Evolutionary conservation across 2,888 invertebrate species (phyloP).

Genomic region (Caradrina kadenii): DNA sequence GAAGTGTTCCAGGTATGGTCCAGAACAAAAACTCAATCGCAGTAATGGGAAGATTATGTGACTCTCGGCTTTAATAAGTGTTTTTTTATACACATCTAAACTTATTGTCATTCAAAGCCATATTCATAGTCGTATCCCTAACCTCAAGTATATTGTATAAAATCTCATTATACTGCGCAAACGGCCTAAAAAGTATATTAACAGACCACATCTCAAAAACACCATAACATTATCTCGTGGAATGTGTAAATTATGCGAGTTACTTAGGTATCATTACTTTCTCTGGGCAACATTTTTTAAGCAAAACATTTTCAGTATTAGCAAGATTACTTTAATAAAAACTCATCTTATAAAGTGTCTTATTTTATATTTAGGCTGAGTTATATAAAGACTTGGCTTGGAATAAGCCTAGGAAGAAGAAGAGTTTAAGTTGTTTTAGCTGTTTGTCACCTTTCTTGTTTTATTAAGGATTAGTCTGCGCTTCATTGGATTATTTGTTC

Average conservation of each 20-base stretch:
- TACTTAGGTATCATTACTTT: slow-evolving; percentile 43
- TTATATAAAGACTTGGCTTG: slow-evolving; percentile 26
- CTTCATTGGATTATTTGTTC: neutral
- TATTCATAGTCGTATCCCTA: neutral
- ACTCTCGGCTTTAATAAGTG: too few species aligned
- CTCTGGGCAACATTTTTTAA: slow-evolving; percentile 38
- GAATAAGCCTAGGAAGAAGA: slow-evolving; percentile 1
- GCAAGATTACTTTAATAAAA: slow-evolving; percentile 54
- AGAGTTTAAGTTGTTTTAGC: neutral
- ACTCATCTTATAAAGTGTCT: slow-evolving; percentile 45
- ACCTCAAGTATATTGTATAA: neutral
- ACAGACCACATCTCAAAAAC: slow-evolving; percentile 35
- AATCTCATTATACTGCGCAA: neutral
- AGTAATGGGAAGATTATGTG: too few species aligned
- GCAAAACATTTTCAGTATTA: slow-evolving; percentile 55
- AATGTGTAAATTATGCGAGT: slow-evolving; percentile 58
- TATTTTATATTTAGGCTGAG: slow-evolving; percentile 41
- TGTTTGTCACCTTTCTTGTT: slow-evolving; percentile 15
- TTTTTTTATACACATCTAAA: too few species aligned
- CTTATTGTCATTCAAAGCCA: too few species aligned
- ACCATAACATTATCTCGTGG: slow-evolving; percentile 19
- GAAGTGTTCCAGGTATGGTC: too few species aligned
- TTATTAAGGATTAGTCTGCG: neutral
- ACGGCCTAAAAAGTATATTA: slow-evolving; percentile 30
- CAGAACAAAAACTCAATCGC: too few species aligned